Evolutionary conservation across 2,797 vertebrate species (phyloP), one percentile per base, ranked within the genome.

Genomic region (Oreochromis mossambicus): DNA sequence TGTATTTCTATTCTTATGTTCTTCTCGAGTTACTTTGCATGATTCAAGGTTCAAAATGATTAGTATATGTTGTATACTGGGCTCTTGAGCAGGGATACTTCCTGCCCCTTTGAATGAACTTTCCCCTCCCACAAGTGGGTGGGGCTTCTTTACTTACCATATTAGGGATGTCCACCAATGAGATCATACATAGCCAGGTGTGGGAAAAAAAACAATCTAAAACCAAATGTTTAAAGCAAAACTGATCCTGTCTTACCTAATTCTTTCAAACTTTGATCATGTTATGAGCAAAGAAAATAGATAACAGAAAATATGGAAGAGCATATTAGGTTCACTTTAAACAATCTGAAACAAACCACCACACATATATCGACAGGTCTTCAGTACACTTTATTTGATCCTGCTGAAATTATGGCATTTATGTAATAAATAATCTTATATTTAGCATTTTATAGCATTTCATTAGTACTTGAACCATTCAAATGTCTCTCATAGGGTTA

Each of bases 361-460:
- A 51, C 82, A 55, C 54, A 61, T 84, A 79, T 52, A 68, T 78
- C 3, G 73, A 70, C 75, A n/a, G 11, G 81, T 70, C 43, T 5
- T 85, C 6, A 82, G n/a, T 34, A 46, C 68, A 73, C 36, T 14
- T n/a, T 11, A 3, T 56, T 75, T 82, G 34, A 80, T 83, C 78
- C 73, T 36, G 21, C 54, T 80, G 5, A 78, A 75, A 80, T 79
- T 29, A 75, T 51, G 52, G 52, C 63, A 77, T 89, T 81, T 77
- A 17, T 50, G n/a, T 52, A 41, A 2, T n/a, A 13, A 63, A 36
- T 63, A 36, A n/a, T 63, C 51, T 78, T 17, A 63, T 73, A 21
- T 61, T 84, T 86, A 43, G 50, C 51, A 46, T 84, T 88, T 85
- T 76, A 19, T 84, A 85, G 80, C 54, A 78, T 87, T 84, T 79